Conservation (phyloP, 2,888 invertebrate species). For the Cryptophagus acutangulus region DNA sequence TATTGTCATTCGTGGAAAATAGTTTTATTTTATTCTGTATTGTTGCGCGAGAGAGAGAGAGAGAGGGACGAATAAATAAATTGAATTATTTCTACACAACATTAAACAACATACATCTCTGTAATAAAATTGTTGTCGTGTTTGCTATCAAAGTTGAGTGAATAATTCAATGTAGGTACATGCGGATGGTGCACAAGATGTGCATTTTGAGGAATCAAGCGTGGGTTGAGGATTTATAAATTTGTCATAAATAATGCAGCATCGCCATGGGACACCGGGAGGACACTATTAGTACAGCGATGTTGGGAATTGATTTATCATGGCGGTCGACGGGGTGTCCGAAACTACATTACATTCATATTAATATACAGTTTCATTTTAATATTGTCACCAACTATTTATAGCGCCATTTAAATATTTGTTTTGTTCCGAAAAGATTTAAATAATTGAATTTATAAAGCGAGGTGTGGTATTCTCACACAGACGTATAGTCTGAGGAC, state of each 20-base stretch:
- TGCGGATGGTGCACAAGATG: neutral
- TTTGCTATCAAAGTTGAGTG: too few species aligned
- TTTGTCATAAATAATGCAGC: constrained; percentile 48
- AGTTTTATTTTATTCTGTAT: too few species aligned
- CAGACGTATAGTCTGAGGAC: constrained; percentile 27
- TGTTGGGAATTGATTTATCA: constrained; percentile 50
- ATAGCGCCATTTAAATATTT: constrained; percentile 47
- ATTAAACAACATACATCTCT: too few species aligned
- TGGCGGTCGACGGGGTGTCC: constrained; percentile 41
- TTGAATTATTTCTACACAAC: too few species aligned
- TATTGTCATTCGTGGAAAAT: too few species aligned
- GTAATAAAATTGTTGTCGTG: too few species aligned
- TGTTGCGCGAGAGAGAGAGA: too few species aligned
- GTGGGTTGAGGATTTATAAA: constrained; percentile 45
- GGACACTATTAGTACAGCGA: constrained; percentile 48
- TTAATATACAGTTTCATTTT: constrained; percentile 48
- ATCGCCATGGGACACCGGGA: constrained; percentile 41
- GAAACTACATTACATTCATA: constrained; percentile 44
- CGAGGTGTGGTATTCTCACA: constrained; percentile 41
- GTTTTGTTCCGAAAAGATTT: constrained; percentile 37
- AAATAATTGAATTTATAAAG: constrained; percentile 47
- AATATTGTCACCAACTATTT: constrained; percentile 52
- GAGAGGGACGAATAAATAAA: too few species aligned
- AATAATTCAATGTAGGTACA: too few species aligned
- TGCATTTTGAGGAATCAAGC: constrained; percentile 22